Evolutionary conservation across 2,797 vertebrate species (phyloP).

Genomic region (Arvicola amphibius): DNA sequence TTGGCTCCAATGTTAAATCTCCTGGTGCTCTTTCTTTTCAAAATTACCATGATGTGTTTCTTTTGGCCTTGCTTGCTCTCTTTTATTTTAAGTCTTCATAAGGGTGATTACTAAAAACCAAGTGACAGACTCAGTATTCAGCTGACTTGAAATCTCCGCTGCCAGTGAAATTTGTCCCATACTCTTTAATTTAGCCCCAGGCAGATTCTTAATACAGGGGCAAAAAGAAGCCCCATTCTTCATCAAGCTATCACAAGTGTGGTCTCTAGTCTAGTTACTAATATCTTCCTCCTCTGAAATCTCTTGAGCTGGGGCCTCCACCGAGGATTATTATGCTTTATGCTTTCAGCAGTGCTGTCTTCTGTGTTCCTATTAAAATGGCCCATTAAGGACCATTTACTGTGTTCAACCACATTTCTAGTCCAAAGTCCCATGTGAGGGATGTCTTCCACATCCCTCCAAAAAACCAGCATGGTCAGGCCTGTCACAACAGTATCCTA

Average conservation of each 20-base stretch:
- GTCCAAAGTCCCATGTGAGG: background rate
- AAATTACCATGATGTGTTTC: background rate
- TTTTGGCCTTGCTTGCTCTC: background rate
- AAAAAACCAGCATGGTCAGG: background rate
- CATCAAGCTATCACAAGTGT: background rate
- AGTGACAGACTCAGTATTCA: background rate
- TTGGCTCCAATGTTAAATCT: background rate
- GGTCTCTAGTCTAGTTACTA: background rate
- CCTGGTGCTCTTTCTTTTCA: background rate
- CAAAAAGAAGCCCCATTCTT: background rate
- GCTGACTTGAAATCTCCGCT: background rate
- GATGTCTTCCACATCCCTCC: background rate
- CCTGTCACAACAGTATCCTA: background rate
- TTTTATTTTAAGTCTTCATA: background rate
- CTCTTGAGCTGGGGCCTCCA: background rate
- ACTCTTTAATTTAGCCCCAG: background rate
- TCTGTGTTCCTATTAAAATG: background rate
- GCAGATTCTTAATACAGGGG: background rate
- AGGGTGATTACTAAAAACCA: background rate
- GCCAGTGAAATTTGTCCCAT: background rate
- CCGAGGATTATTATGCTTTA: no score
- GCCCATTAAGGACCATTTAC: no score
- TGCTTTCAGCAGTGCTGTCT: background rate
- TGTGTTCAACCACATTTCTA: no score
- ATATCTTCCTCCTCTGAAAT: background rate